A percentile compares a stretch with the other conserved stretches of the same genome.
Conservation (phyloP, 2,888 invertebrate species). For the Epinotia ramella region DNA sequence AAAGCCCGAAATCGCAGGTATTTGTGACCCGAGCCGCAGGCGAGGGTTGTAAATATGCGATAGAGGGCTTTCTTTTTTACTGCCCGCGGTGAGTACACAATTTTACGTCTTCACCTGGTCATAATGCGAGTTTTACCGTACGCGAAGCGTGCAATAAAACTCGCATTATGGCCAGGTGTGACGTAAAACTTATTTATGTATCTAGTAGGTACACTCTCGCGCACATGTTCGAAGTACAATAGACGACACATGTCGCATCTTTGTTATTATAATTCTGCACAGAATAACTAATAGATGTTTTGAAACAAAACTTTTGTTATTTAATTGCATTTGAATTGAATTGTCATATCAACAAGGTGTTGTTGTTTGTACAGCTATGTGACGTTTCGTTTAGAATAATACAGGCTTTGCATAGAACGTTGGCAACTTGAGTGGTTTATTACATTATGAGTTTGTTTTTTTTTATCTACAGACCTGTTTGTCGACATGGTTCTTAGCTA, state of each 20-base stretch:
- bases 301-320: slow-evolving; percentile 42
- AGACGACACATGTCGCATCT: slow-evolving; percentile 40
- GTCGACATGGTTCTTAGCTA: too few species aligned
- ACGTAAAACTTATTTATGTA: too few species aligned
- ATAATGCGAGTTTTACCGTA: too few species aligned
- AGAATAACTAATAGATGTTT: slow-evolving; percentile 43
- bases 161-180: too few species aligned
- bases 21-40: too few species aligned
- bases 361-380: slow-evolving; percentile 28
- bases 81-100: too few species aligned
- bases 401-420: slow-evolving; percentile 16
- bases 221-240: slow-evolving; percentile 38
- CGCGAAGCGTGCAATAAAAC: too few species aligned
- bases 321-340: slow-evolving; percentile 39
- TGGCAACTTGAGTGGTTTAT: not conserved
- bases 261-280: slow-evolving; percentile 45
- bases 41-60: too few species aligned
- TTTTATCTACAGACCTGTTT: too few species aligned
- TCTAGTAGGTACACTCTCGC: not conserved
- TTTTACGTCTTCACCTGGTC: too few species aligned
- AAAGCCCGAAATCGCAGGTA: too few species aligned
- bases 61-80: too few species aligned
- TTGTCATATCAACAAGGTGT: slow-evolving; percentile 43
- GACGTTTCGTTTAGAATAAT: slow-evolving; percentile 23
- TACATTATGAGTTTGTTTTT: not conserved